Base-by-base conservation (phyloP, 2,797 vertebrate species). In the Danio tinwini region DNA sequence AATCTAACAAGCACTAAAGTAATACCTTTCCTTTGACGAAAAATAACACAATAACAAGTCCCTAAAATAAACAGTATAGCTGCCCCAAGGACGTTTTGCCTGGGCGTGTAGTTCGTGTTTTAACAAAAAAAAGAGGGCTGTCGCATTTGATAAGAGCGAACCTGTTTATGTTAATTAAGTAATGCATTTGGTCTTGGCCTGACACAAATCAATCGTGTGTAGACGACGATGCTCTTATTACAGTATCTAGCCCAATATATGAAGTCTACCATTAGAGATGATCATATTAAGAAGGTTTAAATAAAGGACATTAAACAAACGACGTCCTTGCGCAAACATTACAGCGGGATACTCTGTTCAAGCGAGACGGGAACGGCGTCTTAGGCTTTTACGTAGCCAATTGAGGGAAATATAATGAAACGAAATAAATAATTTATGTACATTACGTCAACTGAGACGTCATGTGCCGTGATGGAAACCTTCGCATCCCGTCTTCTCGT, bases 381-480 rank as follows among this genome's bases (percentile, higher is more conserved):
- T 61, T 50, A 7, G 4, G 14, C 52, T 50, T 61, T 39, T 76
- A 39, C 58, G 45, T 53, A 16, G 5, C 21, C 37, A 53, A 52
- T 10, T 69, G 2, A n/a, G 37, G 16, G 63, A 29, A 29, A 62
- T 58, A 76, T 55, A 56, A 72, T 61, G 39, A 76, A 64, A n/a
- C 55, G 4, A 82, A 87, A 85, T 87, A 87, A 87, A 81, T 84
- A 73, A 86, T 80, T 74, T 49, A 86, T 21, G 69, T n/a, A 9
- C 40, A 59, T 77, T 84, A 84, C 85, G 85, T 86, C 85, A 88
- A 82, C 13, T 7, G 44, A 29, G 62, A 85, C 84, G 85, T 88
- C 87, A 88, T 58, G 74, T 81, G 49, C 81, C 47, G 76, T 82
- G 86, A 85, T 87, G 85, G 81, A 86, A 83, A 83, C 84, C 80